A percentile compares a stretch with the other conserved stretches of the same genome.
phyloP scores from a whole-genome alignment of 2,797 vertebrate species.

The Cygnus olor region DNA sequence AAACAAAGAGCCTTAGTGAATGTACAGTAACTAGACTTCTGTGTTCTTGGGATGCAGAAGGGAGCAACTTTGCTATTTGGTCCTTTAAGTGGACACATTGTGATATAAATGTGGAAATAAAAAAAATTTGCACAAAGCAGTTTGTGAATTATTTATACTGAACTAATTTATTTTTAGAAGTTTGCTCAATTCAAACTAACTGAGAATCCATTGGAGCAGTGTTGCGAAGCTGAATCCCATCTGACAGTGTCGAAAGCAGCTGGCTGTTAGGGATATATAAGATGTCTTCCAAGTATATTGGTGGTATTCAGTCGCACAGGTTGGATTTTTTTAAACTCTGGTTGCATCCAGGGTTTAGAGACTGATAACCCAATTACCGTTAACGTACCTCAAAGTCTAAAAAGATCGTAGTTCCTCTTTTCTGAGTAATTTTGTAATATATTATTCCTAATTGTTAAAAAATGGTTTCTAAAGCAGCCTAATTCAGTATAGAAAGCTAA shows the following conservation, averaged over 20 bases:
- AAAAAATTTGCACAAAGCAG: constrained; percentile 84
- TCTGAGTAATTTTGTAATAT: not conserved
- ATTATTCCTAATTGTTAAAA: not conserved
- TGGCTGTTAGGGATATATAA: not conserved
- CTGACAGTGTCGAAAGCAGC: not conserved
- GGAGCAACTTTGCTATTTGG: constrained; percentile 92
- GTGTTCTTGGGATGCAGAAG: constrained; percentile 86
- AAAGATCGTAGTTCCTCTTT: not conserved
- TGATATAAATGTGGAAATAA: constrained; percentile 94
- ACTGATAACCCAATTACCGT: constrained; percentile 24
- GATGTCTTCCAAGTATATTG: constrained; percentile 39
- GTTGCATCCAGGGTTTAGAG: constrained; percentile 15
- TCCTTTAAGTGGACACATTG: constrained; percentile 91
- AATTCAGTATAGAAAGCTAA: not conserved
- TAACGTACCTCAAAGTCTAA: constrained; percentile 45
- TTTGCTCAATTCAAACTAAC: not conserved
- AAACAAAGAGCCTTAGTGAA: constrained; percentile 91
- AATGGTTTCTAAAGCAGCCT: not conserved
- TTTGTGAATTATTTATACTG: constrained; percentile 63
- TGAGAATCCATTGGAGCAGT: not conserved
- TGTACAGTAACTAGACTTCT: constrained; percentile 91
- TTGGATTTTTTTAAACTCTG: not conserved
- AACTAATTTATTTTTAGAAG: not conserved
- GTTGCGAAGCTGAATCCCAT: not conserved
- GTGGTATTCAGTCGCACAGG: not conserved